Evolutionary conservation across 2,113 vertebrate species (phyloP), one percentile per base, ranked within the genome.

Genomic region (Chlorodrepanis virens): DNA sequence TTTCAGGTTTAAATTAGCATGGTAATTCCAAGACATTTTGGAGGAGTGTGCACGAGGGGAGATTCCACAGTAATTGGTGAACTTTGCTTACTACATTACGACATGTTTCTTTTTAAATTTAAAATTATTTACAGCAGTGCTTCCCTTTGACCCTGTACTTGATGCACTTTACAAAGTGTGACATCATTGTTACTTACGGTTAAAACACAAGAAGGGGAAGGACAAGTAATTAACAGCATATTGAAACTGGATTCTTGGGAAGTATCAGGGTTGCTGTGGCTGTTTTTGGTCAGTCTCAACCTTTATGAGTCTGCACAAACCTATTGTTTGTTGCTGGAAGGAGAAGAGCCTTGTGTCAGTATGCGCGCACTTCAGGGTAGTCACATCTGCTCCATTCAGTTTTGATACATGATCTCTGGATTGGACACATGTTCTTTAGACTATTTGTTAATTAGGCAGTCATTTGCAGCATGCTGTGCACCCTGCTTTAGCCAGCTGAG

Each of bases 31-130:
- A 45, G 8, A 7, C 10, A 11, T 81, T 89, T 70, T 16, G 28
- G 12, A 23, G 2, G 5, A 53, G 12, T n/a, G 33, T 0, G 0
- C 47, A 5, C 15, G 25, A 39, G 18, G 14, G 20, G n/a, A 69
- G 52, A 33, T 89, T 90, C 35, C 52, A 19, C 24, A 75, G 9
- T 44, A n/a, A 27, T 3, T 82, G 28, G 20, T 83, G 56, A 90
- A 56, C 13, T 90, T 75, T 2, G 3, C 27, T 90, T 92, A n/a
- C 15, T 45, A 35, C 19, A 40, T 81, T 83, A 50, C 16, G 64
- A 9, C 8, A 19, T n/a, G 9, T 70, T 84, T 80, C 33, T 7
- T 79, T 80, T 59, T 14, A 67, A 81, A 78, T 14, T 15, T 71
- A 12, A 37, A 85, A 52, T 9, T 2, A 56, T 84, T 91, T 84